Conservation (phyloP, 2,113 vertebrate genomes). For the Corapipo altera region DNA sequence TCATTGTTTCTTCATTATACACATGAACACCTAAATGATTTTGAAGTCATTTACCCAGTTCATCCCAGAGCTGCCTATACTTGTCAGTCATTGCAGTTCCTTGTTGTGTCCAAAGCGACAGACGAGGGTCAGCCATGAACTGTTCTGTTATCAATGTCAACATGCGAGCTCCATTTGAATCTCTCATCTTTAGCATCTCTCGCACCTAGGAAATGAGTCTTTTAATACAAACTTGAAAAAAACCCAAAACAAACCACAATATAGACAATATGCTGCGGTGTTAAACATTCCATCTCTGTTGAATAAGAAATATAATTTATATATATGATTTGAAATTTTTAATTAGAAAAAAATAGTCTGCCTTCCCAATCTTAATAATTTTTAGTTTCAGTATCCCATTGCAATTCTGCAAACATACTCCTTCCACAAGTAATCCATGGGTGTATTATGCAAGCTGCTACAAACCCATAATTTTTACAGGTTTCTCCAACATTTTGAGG, state of each 20-base stretch:
- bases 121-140: constrained; percentile 93
- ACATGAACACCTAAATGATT: neutral
- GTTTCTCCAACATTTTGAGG: neutral
- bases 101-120: constrained; percentile 92
- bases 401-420: neutral
- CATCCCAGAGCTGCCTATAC: constrained; percentile 95
- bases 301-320: neutral
- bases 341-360: neutral
- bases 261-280: neutral
- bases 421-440: neutral
- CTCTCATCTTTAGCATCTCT: constrained; percentile 98
- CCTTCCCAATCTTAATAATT: neutral
- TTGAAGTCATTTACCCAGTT: constrained; percentile 78
- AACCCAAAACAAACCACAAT: neutral
- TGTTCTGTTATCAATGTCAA: constrained; percentile 95
- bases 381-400: neutral
- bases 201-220: constrained; percentile 81
- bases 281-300: neutral
- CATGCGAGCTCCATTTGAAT: constrained; percentile 95
- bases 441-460: neutral
- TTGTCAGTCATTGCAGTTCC: constrained; percentile 97
- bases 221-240: constrained; percentile 36
- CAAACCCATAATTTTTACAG: neutral
- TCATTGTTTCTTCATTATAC: neutral
- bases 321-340: neutral